Conservation (phyloP, 2,113 vertebrate species). For the Colistium nudipinnis region DNA sequence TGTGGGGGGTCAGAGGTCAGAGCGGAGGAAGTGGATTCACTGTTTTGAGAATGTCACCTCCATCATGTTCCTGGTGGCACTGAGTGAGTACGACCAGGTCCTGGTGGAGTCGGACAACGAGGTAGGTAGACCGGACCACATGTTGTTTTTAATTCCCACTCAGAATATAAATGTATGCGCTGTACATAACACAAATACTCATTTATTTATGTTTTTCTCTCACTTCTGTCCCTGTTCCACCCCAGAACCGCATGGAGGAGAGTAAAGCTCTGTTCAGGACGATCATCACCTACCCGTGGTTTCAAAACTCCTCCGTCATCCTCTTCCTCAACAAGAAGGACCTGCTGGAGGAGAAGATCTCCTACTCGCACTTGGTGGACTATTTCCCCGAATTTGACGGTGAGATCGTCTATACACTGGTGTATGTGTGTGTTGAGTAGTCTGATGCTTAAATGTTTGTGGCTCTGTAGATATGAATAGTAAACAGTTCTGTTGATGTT, state of each 20-base stretch:
- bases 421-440: slow-evolving; percentile 8
- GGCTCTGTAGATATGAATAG: neutral
- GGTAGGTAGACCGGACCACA: slow-evolving; percentile 73
- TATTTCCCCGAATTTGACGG: slow-evolving; percentile 99
- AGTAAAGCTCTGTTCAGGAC: slow-evolving; percentile 98
- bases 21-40: slow-evolving; percentile 99
- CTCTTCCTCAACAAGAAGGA: slow-evolving; percentile 99
- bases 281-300: slow-evolving; percentile 99
- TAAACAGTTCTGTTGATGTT: no score
- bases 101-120: slow-evolving; percentile 98
- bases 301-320: slow-evolving; percentile 99
- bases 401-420: slow-evolving; percentile 67
- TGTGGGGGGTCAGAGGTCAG: slow-evolving; percentile 96
- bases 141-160: neutral
- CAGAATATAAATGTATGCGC: neutral
- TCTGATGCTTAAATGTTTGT: neutral
- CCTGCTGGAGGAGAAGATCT: slow-evolving; percentile 97
- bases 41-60: slow-evolving; percentile 99
- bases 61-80: slow-evolving; percentile 98
- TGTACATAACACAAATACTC: neutral
- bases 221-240: neutral
- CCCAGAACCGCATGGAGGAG: slow-evolving; percentile 99
- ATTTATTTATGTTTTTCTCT: neutral
- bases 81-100: slow-evolving; percentile 99
- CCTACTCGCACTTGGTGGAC: slow-evolving; percentile 96